Evolutionary conservation across 2,113 vertebrate genomes (phyloP).

Genomic region (Pyxicephalus adspersus): DNA sequence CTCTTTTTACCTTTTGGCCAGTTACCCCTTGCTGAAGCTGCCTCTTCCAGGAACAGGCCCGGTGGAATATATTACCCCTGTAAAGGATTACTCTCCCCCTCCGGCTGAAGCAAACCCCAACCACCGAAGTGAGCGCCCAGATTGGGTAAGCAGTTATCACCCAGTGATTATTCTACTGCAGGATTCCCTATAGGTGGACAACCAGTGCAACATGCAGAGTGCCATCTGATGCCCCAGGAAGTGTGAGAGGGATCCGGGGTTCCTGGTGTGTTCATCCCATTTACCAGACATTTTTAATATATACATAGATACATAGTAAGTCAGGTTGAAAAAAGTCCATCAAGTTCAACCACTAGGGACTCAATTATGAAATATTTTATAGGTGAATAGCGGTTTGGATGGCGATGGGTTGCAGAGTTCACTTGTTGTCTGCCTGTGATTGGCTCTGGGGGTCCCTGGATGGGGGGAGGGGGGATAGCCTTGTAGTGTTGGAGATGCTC

Average conservation of each 20-base stretch:
- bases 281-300: too few relatives aligned
- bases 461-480: too few relatives aligned
- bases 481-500: not conserved
- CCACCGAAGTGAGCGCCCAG: constrained; percentile 79
- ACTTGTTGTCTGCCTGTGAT: too few relatives aligned
- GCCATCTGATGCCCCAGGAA: too few relatives aligned
- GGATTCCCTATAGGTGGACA: too few relatives aligned
- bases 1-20: constrained; percentile 53
- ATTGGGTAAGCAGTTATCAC: constrained; percentile 80
- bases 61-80: constrained; percentile 89
- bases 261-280: not conserved
- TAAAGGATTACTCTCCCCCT: constrained; percentile 86
- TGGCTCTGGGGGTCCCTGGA: too few relatives aligned
- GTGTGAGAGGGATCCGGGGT: not conserved
- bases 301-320: too few relatives aligned
- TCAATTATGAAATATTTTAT: too few relatives aligned
- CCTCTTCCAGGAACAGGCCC: constrained; percentile 93
- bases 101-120: constrained; percentile 66
- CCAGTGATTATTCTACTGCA: not conserved
- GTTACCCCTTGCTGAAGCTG: constrained; percentile 91
- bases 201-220: too few relatives aligned
- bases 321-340: constrained; percentile 2
- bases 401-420: not conserved
- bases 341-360: too few relatives aligned
- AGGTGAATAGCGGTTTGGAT: not conserved